These are phyloP conservation scores for Plecotus auritus DNA, from an alignment of 2,113 vertebrate species.

Conservation along the genomic window DNA sequence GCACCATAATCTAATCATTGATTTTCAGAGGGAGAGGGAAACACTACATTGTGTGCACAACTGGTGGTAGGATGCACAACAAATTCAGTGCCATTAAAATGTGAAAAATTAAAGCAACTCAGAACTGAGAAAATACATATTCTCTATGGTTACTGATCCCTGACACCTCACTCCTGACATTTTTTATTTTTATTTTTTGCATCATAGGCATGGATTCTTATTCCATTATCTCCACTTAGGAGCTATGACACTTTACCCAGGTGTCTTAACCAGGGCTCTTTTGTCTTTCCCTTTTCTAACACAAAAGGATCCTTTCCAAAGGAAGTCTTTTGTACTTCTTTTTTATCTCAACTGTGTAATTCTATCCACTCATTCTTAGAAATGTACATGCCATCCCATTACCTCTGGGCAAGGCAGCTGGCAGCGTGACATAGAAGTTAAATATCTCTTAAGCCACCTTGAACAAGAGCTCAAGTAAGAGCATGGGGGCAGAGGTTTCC, in stretches of 20 bases:
- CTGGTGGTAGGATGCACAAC: not conserved
- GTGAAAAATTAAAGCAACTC: not conserved
- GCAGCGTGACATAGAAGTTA: not conserved
- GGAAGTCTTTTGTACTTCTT: constrained; percentile 12
- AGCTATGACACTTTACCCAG: not conserved
- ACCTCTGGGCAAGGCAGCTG: not conserved
- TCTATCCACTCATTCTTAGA: constrained; percentile 22
- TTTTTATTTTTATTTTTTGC: not conserved
- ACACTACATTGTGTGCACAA: not conserved
- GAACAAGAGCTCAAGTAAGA: not conserved
- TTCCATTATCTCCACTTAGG: not conserved
- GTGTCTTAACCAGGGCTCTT: constrained; percentile 14
- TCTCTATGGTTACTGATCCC: not conserved
- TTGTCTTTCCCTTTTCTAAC: constrained; percentile 3
- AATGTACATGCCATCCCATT: not conserved
- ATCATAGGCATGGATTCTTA: not conserved
- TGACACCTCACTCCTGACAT: not conserved
- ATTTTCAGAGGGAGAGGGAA: not conserved
- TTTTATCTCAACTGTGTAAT: constrained; percentile 46
- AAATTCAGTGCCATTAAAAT: not conserved
- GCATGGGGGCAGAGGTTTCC: not conserved
- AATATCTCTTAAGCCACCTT: not conserved
- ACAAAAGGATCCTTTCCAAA: constrained; percentile 39
- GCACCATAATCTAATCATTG: not conserved
- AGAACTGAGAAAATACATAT: not conserved